These are phyloP conservation scores for Thaleichthys pacificus DNA, from an alignment of 2,797 vertebrate genomes.

Conservation along the genomic window DNA sequence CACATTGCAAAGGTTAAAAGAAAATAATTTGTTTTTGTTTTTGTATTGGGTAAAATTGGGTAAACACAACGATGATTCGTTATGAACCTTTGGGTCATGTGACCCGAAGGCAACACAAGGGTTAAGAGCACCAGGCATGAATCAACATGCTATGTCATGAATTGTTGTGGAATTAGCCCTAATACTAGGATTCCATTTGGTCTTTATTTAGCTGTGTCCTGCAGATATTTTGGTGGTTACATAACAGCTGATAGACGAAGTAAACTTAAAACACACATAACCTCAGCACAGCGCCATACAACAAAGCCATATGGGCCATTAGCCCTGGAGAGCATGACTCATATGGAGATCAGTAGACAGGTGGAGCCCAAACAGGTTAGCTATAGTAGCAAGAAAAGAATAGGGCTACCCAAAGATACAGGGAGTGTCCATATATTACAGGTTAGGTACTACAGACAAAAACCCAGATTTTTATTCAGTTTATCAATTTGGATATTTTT, in stretches of 20 bases:
- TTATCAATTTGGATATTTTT: too few relatives aligned
- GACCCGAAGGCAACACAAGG: too few relatives aligned
- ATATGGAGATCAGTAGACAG: constrained; percentile 22
- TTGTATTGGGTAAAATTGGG: too few relatives aligned
- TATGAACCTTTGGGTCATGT: too few relatives aligned
- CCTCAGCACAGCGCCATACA: constrained; percentile 24
- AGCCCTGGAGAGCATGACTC: constrained; percentile 49
- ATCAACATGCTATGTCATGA: too few relatives aligned
- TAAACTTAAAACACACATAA: constrained; percentile 30
- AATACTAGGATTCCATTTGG: constrained; percentile 1
- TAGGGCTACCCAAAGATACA: background rate
- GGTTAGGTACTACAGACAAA: background rate
- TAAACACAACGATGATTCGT: too few relatives aligned
- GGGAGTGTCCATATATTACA: background rate
- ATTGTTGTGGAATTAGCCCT: background rate
- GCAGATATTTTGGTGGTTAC: constrained; percentile 42
- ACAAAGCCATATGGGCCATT: constrained; percentile 55
- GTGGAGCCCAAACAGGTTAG: constrained; percentile 15
- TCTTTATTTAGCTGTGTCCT: constrained; percentile 41
- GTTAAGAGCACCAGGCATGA: too few relatives aligned
- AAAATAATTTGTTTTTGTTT: too few relatives aligned
- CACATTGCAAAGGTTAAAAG: too few relatives aligned
- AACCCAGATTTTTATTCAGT: too few relatives aligned
- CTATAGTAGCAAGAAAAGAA: background rate
- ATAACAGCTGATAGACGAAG: constrained; percentile 41